These are phyloP conservation scores for Gallinago media DNA, from an alignment of 2,113 vertebrate genomes.

Conservation along the genomic window DNA sequence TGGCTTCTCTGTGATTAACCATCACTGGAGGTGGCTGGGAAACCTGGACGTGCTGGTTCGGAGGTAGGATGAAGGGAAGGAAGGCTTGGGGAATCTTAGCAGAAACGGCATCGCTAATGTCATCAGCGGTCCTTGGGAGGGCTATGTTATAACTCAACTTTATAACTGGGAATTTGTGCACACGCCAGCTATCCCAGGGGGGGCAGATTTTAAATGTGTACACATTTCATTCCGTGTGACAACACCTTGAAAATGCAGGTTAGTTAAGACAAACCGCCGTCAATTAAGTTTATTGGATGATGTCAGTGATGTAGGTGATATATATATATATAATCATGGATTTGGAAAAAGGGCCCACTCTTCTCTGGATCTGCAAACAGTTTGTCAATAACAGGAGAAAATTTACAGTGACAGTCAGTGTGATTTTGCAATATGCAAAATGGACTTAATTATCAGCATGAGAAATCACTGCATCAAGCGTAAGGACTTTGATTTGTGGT, in stretches of 20 bases:
- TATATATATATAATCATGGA: conserved; percentile 50
- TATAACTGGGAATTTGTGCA: conserved; percentile 67
- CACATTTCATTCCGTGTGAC: conserved; percentile 75
- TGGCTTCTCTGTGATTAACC: background rate
- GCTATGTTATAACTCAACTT: conserved; percentile 71
- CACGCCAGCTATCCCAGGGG: conserved; percentile 61
- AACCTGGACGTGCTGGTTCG: background rate
- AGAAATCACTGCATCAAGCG: background rate
- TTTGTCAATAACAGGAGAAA: conserved; percentile 72
- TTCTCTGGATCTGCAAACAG: conserved; percentile 63
- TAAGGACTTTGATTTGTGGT: background rate
- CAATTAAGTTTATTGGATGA: conserved; percentile 86
- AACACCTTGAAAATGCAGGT: conserved; percentile 70
- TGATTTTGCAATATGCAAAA: conserved; percentile 72
- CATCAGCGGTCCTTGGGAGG: conserved; percentile 14
- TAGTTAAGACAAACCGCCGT: conserved; percentile 80
- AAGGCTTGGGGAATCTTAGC: background rate
- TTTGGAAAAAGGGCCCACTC: conserved; percentile 46
- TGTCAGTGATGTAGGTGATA: conserved; percentile 77
- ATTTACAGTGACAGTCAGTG: conserved; percentile 67
- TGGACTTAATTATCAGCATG: conserved; percentile 60
- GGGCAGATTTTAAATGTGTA: conserved; percentile 76
- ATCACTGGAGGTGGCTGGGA: background rate
- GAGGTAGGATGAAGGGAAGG: background rate
- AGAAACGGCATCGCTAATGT: background rate